phyloP scores from a whole-genome alignment of 1,140 invertebrate genomes.

The Heliconius eleuchia region DNA sequence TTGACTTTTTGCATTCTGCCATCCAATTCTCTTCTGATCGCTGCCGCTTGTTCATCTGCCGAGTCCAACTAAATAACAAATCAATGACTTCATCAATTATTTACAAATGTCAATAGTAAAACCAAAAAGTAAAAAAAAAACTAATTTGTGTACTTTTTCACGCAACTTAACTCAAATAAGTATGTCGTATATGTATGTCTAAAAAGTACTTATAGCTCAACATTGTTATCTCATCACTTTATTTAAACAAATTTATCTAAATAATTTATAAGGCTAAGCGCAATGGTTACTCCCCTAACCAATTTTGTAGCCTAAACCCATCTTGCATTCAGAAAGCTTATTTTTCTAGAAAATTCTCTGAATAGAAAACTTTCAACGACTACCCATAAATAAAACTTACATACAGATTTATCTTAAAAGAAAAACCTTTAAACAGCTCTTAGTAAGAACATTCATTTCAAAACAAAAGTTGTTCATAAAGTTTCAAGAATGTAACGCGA shows the following conservation, averaged over 20 bases:
- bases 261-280: background rate
- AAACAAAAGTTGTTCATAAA: conserved; percentile 27
- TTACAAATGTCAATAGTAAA: background rate
- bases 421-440: conserved; percentile 22
- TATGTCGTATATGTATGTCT: too few relatives aligned
- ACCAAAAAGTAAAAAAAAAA: too few relatives aligned
- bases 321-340: background rate
- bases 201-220: too few relatives aligned
- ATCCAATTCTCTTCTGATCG: conserved; percentile 98
- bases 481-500: conserved; percentile 16
- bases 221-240: too few relatives aligned
- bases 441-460: conserved; percentile 24
- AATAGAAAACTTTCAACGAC: background rate
- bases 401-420: conserved; percentile 13
- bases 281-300: too few relatives aligned
- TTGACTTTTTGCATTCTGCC: conserved; percentile 97
- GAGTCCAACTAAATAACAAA: conserved; percentile 91
- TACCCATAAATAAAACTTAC: conserved; percentile 10
- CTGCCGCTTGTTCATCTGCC: conserved; percentile 99
- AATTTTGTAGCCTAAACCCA: background rate
- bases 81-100: background rate
- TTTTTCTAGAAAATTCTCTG: background rate
- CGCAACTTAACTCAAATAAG: too few relatives aligned
- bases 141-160: too few relatives aligned
- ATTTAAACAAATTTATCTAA: too few relatives aligned